These are phyloP conservation scores for Drosophila prostipennis DNA, from an alignment of 2,888 invertebrate genomes.

Conservation along the genomic window DNA sequence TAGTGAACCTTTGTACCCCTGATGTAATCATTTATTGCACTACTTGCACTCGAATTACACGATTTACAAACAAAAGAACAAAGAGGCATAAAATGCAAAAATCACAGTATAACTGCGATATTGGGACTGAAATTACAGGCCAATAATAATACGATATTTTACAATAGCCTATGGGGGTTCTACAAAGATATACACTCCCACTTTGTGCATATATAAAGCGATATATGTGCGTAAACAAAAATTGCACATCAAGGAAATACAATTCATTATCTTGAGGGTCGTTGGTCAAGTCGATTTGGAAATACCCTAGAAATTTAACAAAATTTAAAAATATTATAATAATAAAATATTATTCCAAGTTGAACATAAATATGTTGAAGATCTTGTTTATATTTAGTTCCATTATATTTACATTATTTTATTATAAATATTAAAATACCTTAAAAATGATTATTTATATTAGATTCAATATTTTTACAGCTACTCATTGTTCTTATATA, in stretches of 20 bases:
- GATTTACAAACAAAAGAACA: background rate
- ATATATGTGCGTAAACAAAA: constrained; percentile 22
- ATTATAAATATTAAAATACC: no score
- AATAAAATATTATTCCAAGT: no score
- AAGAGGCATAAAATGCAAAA: background rate
- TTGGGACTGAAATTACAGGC: constrained; percentile 21
- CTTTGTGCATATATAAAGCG: background rate
- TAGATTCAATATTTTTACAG: no score
- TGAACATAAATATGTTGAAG: no score
- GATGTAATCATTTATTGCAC: constrained; percentile 19
- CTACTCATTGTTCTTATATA: background rate
- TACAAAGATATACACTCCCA: background rate
- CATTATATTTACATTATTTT: no score
- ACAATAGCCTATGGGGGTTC: constrained; percentile 11
- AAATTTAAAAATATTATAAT: no score
- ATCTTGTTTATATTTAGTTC: no score
- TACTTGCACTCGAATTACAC: constrained; percentile 11
- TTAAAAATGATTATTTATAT: no score
- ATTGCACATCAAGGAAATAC: constrained; percentile 33
- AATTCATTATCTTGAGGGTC: constrained; percentile 25
- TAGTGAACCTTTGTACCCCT: constrained; percentile 32
- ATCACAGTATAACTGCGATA: background rate
- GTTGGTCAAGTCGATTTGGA: background rate
- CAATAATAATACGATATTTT: constrained; percentile 18
- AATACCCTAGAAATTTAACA: constrained; percentile 3